Conservation (phyloP, 1,140 invertebrate species). For the Zaprionus vittiger region DNA sequence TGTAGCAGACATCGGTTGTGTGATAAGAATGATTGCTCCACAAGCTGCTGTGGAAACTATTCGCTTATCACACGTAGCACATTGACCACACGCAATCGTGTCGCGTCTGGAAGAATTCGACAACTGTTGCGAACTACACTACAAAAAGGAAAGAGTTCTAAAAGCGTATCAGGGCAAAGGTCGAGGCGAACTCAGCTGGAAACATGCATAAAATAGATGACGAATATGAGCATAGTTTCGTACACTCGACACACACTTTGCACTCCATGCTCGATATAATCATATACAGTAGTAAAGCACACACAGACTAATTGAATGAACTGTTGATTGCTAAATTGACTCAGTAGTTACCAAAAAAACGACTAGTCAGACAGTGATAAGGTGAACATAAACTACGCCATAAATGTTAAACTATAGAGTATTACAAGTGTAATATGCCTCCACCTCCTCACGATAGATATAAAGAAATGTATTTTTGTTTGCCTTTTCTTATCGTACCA, state of each 20-base stretch:
- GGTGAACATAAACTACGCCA: background rate
- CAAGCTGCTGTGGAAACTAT: slow-evolving; percentile 5
- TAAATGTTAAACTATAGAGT: background rate
- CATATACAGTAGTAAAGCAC: background rate
- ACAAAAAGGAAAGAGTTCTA: slow-evolving; percentile 24
- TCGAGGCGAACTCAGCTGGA: slow-evolving; percentile 13
- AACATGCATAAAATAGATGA: slow-evolving; percentile 21
- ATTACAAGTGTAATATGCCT: slow-evolving; percentile 21
- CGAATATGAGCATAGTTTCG: slow-evolving; percentile 18
- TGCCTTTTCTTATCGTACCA: slow-evolving; percentile 22
- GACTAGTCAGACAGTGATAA: slow-evolving; percentile 28
- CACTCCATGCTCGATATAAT: slow-evolving; percentile 5
- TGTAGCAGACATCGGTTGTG: background rate
- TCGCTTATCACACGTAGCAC: slow-evolving; percentile 25
- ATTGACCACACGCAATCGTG: slow-evolving; percentile 20
- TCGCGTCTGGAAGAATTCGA: background rate
- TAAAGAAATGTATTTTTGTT: slow-evolving; percentile 10
- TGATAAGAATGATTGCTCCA: slow-evolving; percentile 27
- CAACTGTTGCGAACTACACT: slow-evolving; percentile 31
- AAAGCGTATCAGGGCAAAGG: slow-evolving; percentile 32
- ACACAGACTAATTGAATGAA: slow-evolving; percentile 15
- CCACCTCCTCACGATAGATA: background rate
- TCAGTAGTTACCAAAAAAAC: background rate
- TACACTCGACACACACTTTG: slow-evolving; percentile 1
- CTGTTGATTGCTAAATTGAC: slow-evolving; percentile 3